Evolutionary conservation across 2,797 vertebrate species (phyloP).

Genomic region (Gymnothorax javanicus): DNA sequence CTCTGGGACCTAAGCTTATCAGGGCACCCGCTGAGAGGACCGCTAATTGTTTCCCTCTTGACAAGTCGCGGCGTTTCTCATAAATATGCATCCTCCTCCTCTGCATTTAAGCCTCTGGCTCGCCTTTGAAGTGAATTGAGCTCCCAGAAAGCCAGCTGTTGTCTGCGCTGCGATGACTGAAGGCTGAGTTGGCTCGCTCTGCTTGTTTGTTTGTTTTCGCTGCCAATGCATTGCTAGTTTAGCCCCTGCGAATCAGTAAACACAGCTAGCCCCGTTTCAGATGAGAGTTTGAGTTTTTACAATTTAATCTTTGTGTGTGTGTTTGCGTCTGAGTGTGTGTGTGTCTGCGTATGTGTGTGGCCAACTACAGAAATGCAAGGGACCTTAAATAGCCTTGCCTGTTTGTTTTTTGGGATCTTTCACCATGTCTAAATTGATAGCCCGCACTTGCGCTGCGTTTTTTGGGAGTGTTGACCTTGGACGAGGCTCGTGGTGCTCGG

Average conservation of each 20-base stretch:
- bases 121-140: conserved; percentile 52
- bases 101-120: neutral
- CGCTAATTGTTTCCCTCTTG: conserved; percentile 22
- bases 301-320: neutral
- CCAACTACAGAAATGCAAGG: conserved; percentile 50
- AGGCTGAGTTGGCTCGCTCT: conserved; percentile 44
- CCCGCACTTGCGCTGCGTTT: conserved; percentile 21
- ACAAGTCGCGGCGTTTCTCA: conserved; percentile 5
- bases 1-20: neutral
- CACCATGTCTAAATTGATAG: conserved; percentile 42
- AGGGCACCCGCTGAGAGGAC: neutral
- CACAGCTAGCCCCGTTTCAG: conserved; percentile 49
- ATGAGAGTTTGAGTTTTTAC: conserved; percentile 50
- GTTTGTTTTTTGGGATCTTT: conserved; percentile 45
- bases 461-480: conserved; percentile 44
- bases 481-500: conserved; percentile 41
- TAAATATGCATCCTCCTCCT: neutral
- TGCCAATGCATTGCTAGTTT: conserved; percentile 14
- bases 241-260: conserved; percentile 38
- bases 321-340: too few species aligned
- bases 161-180: neutral
- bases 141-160: conserved; percentile 1
- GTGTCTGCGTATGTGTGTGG: conserved; percentile 48
- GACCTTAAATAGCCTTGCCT: conserved; percentile 32
- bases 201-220: conserved; percentile 49